Base-by-base conservation (phyloP, 37 sponge, comb jelly and placozoan species). In the Dysidea cf. avara region DNA sequence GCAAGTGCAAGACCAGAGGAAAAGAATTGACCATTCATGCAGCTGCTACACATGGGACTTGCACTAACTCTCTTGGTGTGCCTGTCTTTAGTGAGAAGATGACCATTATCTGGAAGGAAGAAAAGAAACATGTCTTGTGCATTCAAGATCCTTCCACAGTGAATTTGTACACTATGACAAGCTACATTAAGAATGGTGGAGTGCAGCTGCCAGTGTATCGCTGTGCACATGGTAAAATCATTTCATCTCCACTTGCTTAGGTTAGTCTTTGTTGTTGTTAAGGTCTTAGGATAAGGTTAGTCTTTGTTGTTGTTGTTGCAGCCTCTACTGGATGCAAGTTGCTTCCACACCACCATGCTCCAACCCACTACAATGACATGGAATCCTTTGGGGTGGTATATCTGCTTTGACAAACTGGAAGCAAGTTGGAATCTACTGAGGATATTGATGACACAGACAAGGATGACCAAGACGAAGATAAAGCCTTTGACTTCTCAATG, bases 361-460 rank as follows among this genome's bases (percentile, higher is more conserved):
- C 75, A 36, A 31, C 66, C 9, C 26, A 61, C 39, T 62, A 73
- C 74, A 70, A 60, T 25, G 82, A 43, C 9, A 9, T 73, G 2
- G 72, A 81, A 55, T 32, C 50, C 18, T 50, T 81, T 55, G 74
- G 82, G 56, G 74, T 81, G 2, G 58, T 69, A 20, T 81, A 81
- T 39, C 58, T 71, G 22, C 62, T 30, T 4, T 5, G 0, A 7
- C 81, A 79, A 35, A 1, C 39, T 25, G 81, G 81, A 7, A 14
- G 20, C 0, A 5, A 36, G 21, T 12, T 71, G 20, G 13, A 1
- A 35, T 7, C 34, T 2, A 30, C 14, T 12, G 46, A 12, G 18
- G 57, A 5, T 47, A 61, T n/a, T n/a, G n/a, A n/a, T n/a, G n/a
- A n/a, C n/a, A n/a, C n/a, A n/a, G n/a, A n/a, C n/a, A n/a, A n/a